Evolutionary conservation across 2,888 invertebrate species (phyloP).

Genomic region (Mimachlamys varia): DNA sequence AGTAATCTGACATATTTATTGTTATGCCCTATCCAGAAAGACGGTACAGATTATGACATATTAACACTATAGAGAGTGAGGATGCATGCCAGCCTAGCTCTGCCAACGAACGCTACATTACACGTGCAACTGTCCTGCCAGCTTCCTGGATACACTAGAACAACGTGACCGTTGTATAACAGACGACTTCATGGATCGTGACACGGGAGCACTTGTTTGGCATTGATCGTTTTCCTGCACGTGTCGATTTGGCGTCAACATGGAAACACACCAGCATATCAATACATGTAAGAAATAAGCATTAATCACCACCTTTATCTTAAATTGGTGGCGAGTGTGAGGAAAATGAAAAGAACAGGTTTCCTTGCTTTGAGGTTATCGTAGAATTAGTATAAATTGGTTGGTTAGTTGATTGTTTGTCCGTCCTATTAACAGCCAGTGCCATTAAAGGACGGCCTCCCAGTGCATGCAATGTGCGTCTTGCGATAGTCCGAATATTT

Average conservation of each 20-base stretch:
- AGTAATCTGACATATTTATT: background rate
- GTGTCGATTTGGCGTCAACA: background rate
- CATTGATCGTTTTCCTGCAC: conserved; percentile 10
- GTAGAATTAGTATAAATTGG: no score
- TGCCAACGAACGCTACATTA: background rate
- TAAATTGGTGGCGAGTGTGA: background rate
- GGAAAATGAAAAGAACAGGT: background rate
- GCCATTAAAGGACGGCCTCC: no score
- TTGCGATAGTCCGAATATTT: no score
- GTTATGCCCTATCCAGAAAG: background rate
- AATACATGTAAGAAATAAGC: background rate
- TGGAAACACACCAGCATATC: background rate
- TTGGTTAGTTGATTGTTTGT: no score
- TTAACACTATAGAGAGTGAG: background rate
- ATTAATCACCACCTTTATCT: background rate
- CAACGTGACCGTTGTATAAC: background rate
- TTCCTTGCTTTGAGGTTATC: no score
- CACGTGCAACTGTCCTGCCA: background rate
- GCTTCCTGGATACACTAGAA: background rate
- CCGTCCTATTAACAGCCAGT: no score
- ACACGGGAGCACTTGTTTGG: background rate
- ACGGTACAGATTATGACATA: background rate
- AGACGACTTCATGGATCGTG: background rate
- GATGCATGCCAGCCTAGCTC: background rate
- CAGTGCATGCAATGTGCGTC: no score